phyloP scores from a whole-genome alignment of 2,888 invertebrate species.

The Nomada fucata region DNA sequence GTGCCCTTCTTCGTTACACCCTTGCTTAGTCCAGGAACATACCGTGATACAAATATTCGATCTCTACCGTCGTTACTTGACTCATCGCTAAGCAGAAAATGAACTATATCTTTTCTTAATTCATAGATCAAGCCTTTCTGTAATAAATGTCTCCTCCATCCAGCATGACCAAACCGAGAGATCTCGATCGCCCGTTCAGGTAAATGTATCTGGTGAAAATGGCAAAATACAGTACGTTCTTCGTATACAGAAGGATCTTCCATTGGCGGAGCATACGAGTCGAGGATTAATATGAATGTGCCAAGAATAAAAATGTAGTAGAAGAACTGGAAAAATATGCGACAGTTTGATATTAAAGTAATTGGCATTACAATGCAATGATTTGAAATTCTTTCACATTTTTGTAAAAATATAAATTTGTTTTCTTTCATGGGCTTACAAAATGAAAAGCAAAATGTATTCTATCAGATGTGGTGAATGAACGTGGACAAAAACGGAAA shows the following conservation, averaged over 20 bases:
- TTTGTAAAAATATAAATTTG: background rate
- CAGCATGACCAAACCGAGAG: conserved; percentile 16
- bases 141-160: background rate
- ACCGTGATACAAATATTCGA: background rate
- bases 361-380: background rate
- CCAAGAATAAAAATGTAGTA: conserved; percentile 59
- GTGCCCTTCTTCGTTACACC: background rate
- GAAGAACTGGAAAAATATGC: conserved; percentile 57
- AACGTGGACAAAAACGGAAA: conserved; percentile 67
- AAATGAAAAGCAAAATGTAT: background rate
- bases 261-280: conserved; percentile 38
- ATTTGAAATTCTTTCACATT: background rate
- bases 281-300: conserved; percentile 59
- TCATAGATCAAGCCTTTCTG: conserved; percentile 2
- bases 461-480: conserved; percentile 26
- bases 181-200: conserved; percentile 59
- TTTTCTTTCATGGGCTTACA: no score
- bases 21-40: background rate
- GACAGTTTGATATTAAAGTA: background rate
- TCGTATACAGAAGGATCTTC: background rate
- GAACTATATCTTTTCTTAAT: conserved; percentile 42
- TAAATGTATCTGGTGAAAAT: conserved; percentile 61
- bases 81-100: conserved; percentile 45
- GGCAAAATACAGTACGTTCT: conserved; percentile 21
- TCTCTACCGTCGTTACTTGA: conserved; percentile 1